phyloP scores from a whole-genome alignment of 2,797 vertebrate species.

The Pantherophis vulpinus region DNA sequence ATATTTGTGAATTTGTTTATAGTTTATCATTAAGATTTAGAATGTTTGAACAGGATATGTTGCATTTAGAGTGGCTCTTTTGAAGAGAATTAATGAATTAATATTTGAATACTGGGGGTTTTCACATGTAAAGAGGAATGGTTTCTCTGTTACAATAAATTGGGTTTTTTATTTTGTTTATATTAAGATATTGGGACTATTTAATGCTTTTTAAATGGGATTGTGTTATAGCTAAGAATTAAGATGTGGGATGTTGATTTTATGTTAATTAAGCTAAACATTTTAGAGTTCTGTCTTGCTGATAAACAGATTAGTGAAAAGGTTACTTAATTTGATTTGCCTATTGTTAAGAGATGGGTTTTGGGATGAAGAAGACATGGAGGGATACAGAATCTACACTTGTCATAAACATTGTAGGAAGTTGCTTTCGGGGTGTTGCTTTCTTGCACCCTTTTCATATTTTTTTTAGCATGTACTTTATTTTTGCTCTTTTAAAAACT shows the following conservation, averaged over 20 bases:
- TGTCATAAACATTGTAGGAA: background rate
- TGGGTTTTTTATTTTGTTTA: background rate
- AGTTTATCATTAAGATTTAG: background rate
- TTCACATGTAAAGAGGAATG: background rate
- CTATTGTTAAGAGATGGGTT: background rate
- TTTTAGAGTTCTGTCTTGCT: background rate
- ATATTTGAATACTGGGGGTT: background rate
- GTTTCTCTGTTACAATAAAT: background rate
- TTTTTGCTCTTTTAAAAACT: background rate
- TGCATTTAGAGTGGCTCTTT: background rate
- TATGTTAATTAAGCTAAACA: background rate
- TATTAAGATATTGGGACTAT: background rate
- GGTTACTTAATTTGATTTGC: background rate
- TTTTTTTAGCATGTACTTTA: background rate
- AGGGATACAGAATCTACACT: background rate
- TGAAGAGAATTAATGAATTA: background rate
- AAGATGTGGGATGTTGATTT: background rate
- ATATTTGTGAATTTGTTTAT: background rate
- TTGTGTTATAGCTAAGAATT: background rate
- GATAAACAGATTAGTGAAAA: background rate
- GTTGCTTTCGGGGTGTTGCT: background rate
- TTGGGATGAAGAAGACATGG: background rate
- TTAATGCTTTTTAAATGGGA: background rate
- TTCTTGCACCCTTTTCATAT: background rate
- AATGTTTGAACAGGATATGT: background rate